Evolutionary conservation across 2,888 invertebrate genomes (phyloP), one percentile per base, ranked within the genome.

Genomic region (Congeria kusceri): DNA sequence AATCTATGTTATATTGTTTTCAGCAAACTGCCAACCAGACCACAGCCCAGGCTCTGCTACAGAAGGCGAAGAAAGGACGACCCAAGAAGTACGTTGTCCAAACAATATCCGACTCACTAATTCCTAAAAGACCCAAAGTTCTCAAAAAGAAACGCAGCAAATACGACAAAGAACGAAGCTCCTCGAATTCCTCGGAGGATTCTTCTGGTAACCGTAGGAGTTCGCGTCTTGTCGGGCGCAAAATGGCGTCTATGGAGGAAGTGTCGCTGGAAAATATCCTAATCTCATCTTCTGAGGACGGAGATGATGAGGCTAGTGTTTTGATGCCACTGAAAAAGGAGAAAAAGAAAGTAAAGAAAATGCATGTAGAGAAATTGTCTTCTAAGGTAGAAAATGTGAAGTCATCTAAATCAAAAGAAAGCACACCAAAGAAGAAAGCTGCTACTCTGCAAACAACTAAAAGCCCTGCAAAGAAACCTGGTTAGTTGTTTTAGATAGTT

Each of bases 61-160:
- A 84, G 7, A 87, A 86, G 63, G 87, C 87, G n/a, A 87, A 86
- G 71, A 81, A 71, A 71, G 65, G 70, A 57, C 83, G 78, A 39
- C 49, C 63, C 4, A 73, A 67, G 29, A 82, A 77, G 23, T 56
- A 81, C 18, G 68, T 66, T 56, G 27, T 29, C 11, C 73, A 67
- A n/a, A 62, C 58, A 28, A 53, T 49, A 23, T 39, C 23, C n/a
- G 75, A 46, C 15, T 68, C 73, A 23, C 47, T 28, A 4, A 61
- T 67, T 46, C 56, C 27, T 11, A 76, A 69, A 15, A 28, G 44
- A 28, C 27, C 57, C 23, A 80, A 68, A 53, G 62, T 53, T 9
- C 77, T 63, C 20, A 79, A 70, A 44, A 59, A 44, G 47, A 80
- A 74, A 64, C 53, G 58, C 18, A 67, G 73, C n/a, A 71, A 66